Percentiles rank a stretch among this genome's conserved stretches.
Conservation (phyloP, 2,113 vertebrate genomes). For the Bubo blakistoni region DNA sequence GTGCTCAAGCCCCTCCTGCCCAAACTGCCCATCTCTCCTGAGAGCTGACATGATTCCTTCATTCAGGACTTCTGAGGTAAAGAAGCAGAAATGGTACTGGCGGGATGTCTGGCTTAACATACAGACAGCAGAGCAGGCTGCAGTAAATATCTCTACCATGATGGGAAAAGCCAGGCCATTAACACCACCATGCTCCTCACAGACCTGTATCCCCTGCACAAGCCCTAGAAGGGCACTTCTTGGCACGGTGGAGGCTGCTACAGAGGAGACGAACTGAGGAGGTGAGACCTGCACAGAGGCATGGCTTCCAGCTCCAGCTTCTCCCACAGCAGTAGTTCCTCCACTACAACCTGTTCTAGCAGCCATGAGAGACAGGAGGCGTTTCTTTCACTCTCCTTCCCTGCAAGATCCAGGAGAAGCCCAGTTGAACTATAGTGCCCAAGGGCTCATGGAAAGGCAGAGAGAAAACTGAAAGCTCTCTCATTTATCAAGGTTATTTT, state of each 20-base stretch:
- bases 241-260: background rate
- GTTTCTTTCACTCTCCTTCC: background rate
- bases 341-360: background rate
- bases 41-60: background rate
- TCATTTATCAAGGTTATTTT: background rate
- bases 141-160: background rate
- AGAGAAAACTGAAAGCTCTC: background rate
- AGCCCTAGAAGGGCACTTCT: background rate
- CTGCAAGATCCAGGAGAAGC: background rate
- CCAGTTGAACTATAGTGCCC: accelerated
- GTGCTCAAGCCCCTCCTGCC: background rate
- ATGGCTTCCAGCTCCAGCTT: background rate
- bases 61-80: background rate
- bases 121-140: background rate
- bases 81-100: accelerated
- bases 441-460: background rate
- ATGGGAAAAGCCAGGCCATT: background rate
- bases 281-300: background rate
- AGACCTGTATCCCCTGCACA: background rate
- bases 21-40: background rate
- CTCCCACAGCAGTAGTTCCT: background rate
- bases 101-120: background rate
- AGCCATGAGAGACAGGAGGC: accelerated
- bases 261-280: background rate
- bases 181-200: accelerated